Base-by-base conservation (phyloP, 2,888 invertebrate genomes). In the Drosophila nr. perissopoda region DNA sequence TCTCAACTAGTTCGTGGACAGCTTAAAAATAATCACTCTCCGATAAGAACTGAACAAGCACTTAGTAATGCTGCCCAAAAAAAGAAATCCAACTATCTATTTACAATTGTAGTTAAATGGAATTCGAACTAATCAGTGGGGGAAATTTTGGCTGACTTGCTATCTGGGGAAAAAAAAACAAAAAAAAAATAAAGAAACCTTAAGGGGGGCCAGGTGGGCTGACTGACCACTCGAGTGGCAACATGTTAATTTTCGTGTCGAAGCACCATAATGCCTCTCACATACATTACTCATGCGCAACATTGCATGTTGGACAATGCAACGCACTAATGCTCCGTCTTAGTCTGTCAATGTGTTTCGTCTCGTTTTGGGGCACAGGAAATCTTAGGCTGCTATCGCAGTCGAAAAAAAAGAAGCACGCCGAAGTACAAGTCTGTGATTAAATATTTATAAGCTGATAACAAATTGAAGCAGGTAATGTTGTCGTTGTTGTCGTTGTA, bases 361-460 rank as follows among this genome's bases (percentile, higher is more conserved):
- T 66, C 62, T 29, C 70, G 42, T 62, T 57, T 40, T 11, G 33
- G 13, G 63, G n/a, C 59, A 56, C 62, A 42, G 59, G 57, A 60
- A 71, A 65, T 78, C 87, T 86, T 77, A 27, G 48, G 56, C 57
- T 74, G 81, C 63, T 80, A 81, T 81, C 83, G 76, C 70, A 68
- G 68, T 64, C 69, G 13, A 77, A 65, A 54, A 56, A 38, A 38
- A 18, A 38, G 33, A 79, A 74, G 85, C 69, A 71, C 74, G 78
- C 74, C 73, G 74, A 81, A 88, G 89, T 78, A 88, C 88, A 90
- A 76, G 89, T 90, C 90, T 76, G 91, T 91, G 90, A 90, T 90
- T 89, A 91, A 89, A 91, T 88, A 88, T 88, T 88, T 88, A 88
- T 90, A 89, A 73, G 78, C 83, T 89, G 88, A 88, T 88, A 88